A percentile compares a stretch with the other conserved stretches of the same genome.
phyloP scores from a whole-genome alignment of 2,797 vertebrate genomes.

The Sebastes hopkinsi region DNA sequence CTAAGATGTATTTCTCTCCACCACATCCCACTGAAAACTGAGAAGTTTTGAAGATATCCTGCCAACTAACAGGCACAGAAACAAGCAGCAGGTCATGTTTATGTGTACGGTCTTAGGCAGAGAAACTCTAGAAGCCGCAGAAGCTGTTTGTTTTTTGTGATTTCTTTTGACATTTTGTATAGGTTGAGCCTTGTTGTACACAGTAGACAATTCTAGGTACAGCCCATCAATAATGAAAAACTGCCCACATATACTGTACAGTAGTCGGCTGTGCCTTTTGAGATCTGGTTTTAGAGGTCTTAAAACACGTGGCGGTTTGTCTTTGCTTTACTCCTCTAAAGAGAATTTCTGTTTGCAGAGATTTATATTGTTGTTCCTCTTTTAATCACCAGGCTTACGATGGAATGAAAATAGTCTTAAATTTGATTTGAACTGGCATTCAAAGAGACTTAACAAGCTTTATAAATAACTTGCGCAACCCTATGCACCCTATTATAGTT shows the following conservation, averaged over 20 bases:
- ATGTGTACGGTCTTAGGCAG: background rate
- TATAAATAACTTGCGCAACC: background rate
- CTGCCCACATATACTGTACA: background rate
- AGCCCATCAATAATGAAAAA: conserved; percentile 7
- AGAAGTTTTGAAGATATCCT: background rate
- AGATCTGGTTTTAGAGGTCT: background rate
- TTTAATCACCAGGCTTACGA: conserved; percentile 6
- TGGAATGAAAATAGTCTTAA: conserved; percentile 10
- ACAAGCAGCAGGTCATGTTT: background rate
- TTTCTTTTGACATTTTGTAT: conserved; percentile 12
- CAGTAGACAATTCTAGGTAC: background rate
- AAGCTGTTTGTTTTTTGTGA: conserved; percentile 8
- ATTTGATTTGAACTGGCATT: conserved; percentile 1
- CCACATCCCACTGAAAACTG: background rate
- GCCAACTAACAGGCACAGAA: background rate
- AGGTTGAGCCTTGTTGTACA: background rate
- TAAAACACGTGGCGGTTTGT: background rate
- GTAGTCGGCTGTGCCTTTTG: background rate
- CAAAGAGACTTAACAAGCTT: background rate
- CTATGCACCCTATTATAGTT: background rate
- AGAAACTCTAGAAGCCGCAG: background rate
- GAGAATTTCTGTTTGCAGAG: background rate
- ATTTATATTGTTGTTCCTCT: background rate
- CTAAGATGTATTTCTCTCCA: background rate
- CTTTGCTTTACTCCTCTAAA: conserved; percentile 13